Percentiles rank a stretch among this genome's conserved stretches.
Evolutionary conservation across 2,113 vertebrate species (phyloP).

Genomic region (Corythornis madagascariensis): DNA sequence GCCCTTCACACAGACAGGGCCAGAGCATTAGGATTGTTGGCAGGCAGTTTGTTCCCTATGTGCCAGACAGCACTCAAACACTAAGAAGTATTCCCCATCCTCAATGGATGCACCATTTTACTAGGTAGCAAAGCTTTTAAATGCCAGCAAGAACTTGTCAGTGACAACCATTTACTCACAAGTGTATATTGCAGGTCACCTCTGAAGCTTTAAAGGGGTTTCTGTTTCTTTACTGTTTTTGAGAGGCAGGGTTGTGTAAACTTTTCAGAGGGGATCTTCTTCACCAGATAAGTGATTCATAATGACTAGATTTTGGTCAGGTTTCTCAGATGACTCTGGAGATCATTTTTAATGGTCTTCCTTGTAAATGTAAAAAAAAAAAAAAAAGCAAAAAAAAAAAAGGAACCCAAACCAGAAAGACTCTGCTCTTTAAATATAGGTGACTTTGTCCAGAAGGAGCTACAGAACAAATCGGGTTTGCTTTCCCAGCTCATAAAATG

Average conservation of each 20-base stretch:
- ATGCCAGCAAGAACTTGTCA: conserved; percentile 1
- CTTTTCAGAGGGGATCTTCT: not conserved
- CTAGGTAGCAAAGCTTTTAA: conserved; percentile 36
- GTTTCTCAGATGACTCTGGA: not conserved
- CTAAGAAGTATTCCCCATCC: conserved; percentile 19
- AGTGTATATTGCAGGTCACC: conserved; percentile 9
- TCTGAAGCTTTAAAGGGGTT: conserved; percentile 7
- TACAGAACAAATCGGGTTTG: not conserved
- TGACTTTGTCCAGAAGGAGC: conserved; percentile 11
- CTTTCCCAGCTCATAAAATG: conserved; percentile 5
- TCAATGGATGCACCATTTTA: not conserved
- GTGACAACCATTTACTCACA: not conserved
- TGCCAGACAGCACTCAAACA: conserved; percentile 52
- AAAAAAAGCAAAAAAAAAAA: not conserved
- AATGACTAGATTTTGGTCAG: not conserved
- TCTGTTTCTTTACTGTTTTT: not conserved
- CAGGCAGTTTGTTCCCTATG: not conserved
- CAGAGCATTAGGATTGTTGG: not conserved
- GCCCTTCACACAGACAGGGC: not conserved
- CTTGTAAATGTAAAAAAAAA: not conserved
- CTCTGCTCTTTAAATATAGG: not conserved
- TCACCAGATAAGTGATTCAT: not conserved
- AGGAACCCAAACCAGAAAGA: not conserved
- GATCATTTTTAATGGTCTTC: not conserved
- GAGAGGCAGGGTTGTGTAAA: not conserved